Conservation (phyloP, 2,888 invertebrate species). For the Suillia variegata region DNA sequence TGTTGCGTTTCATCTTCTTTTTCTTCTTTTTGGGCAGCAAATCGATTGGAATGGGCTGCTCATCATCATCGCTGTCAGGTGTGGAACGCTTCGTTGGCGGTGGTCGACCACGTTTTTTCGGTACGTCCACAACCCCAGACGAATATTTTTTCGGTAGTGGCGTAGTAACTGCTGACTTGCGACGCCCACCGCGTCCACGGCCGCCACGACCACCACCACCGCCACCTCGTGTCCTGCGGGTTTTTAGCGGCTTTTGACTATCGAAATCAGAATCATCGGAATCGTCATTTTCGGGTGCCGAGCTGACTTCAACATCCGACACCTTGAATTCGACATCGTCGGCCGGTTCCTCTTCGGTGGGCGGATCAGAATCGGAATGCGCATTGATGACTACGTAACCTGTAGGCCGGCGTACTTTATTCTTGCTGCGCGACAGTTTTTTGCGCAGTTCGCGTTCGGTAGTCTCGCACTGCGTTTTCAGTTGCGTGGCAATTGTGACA, state of each 20-base stretch:
- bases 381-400: conserved; percentile 60
- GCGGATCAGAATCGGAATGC: conserved; percentile 50
- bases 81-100: conserved; percentile 3
- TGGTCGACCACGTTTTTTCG: conserved; percentile 20
- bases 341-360: conserved; percentile 49
- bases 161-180: conserved; percentile 27
- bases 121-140: too few species aligned
- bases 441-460: conserved; percentile 59
- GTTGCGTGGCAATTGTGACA: conserved; percentile 56
- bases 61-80: conserved; percentile 29
- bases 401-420: conserved; percentile 53
- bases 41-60: conserved; percentile 17
- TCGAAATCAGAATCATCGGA: conserved; percentile 52
- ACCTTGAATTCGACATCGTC: conserved; percentile 60
- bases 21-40: conserved; percentile 33
- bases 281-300: conserved; percentile 50
- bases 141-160: conserved; percentile 23
- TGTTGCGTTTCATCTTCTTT: conserved; percentile 18
- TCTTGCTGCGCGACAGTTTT: conserved; percentile 57
- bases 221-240: conserved; percentile 23
- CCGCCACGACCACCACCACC: conserved; percentile 39
- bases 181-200: conserved; percentile 16
- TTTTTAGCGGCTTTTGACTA: conserved; percentile 36
- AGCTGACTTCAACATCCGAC: conserved; percentile 51
- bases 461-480: conserved; percentile 56